Evolutionary conservation across 2,888 invertebrate genomes (phyloP), one percentile per base, ranked within the genome.

Genomic region (Caenorhabditis sp.): DNA sequence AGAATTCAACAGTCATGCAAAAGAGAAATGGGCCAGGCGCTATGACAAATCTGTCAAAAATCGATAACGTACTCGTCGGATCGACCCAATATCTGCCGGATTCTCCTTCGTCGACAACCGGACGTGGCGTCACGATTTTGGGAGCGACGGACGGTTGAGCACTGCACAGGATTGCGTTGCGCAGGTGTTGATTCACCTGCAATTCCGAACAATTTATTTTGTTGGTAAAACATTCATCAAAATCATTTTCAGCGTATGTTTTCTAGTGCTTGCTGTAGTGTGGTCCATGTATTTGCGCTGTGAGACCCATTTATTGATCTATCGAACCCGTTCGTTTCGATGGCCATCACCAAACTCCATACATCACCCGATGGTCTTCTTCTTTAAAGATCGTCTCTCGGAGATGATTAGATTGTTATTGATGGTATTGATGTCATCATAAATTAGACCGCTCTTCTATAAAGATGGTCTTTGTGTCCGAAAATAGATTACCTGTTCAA

Each of bases 401-500:
- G 17, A 41, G 20, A 52, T 43, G 53, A 52, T 52, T 41, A 43
- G 22, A 43, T 52, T 5, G 39, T 43, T 17, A 22, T 45, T 45
- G 17, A 45, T 45, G 45, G 13, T 8, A 41, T 41, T n/a, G n/a
- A 39, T 41, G 56, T 41, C 62, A 52, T 52, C 50, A 62, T 20
- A 48, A 35, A 27, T 24, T 24, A 27, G 37, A 37, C 20, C 30
- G 32, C 22, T 24, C 37, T 22, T 55, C 15, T 39, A 39, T 24
- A 17, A 15, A n/a, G n/a, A n/a, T n/a, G n/a, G n/a, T n/a, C n/a
- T n/a, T n/a, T n/a, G n/a, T n/a, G n/a, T n/a, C n/a, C n/a, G n/a
- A n/a, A n/a, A n/a, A n/a, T n/a, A n/a, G n/a, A n/a, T 41, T 50
- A 72, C 72, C 72, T 74, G 74, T 41, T 74, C 74, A n/a, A 77